Base-by-base conservation (phyloP, 2,888 invertebrate genomes). In the Acrobasis suavella region DNA sequence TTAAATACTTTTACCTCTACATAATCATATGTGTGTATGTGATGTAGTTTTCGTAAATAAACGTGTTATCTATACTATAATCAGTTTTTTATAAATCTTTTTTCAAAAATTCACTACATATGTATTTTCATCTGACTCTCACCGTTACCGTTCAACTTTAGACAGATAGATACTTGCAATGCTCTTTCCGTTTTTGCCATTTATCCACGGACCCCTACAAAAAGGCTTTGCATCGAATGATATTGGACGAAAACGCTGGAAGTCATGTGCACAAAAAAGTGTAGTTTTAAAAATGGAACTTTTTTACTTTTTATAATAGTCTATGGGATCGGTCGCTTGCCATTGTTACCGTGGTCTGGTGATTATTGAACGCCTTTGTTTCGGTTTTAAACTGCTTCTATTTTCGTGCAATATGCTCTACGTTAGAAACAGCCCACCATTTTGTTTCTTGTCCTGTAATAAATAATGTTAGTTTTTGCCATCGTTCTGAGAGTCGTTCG, bases 221-320 rank as follows among this genome's bases (percentile, higher is more conserved):
- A 39, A 42, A 15, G 22, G 15, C 56, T 67, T 64, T 65, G 68
- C 67, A 68, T 70, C 69, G 66, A 67, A 69, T 68, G 74, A 76
- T 73, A 76, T 76, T 72, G 72, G 72, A 70, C 72, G 72, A 82
- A 80, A 78, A 74, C 69, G 68, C 69, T 72, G 69, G 77, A 76
- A 78, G 79, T 74, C 74, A 74, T 75, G 74, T 72, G 67, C 60
- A 67, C 74, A 66, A 76, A 80, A 82, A 80, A 77, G 74, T 74
- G 69, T 72, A 72, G 73, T 73, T 77, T 77, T 69, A 68, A 74
- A 75, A 78, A 78, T 72, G 69, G 75, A 75, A 75, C 69, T 76
- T 73, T 73, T 65, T 65, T 72, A 69, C 70, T 70, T 70, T 71
- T 66, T 69, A 65, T 64, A 42, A 38, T 68, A 65, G 73, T 67